These are phyloP conservation scores for Champsocephalus esox DNA, from an alignment of 2,797 vertebrate species.

Conservation along the genomic window DNA sequence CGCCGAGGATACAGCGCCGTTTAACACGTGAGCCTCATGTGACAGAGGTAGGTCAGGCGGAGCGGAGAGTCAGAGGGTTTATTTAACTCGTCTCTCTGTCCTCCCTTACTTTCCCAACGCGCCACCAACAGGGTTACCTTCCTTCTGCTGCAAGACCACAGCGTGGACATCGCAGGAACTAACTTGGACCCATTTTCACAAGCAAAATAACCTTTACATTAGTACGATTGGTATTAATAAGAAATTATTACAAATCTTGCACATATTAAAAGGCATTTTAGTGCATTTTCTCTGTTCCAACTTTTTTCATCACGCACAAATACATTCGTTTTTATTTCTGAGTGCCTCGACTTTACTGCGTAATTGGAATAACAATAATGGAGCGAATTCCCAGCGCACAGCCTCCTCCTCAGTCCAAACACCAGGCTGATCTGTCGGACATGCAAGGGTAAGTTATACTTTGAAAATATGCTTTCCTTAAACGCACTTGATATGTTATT, in stretches of 20 bases:
- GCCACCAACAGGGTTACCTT: slow-evolving; percentile 61
- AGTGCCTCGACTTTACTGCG: slow-evolving; percentile 56
- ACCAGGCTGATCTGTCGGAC: slow-evolving; percentile 87
- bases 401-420: slow-evolving; percentile 91
- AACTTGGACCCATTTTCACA: slow-evolving; percentile 6
- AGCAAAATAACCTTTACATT: neutral
- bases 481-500: neutral
- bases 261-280: neutral
- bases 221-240: neutral
- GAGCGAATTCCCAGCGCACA: slow-evolving; percentile 93
- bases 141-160: slow-evolving; percentile 40
- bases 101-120: slow-evolving; percentile 89
- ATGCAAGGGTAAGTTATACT: slow-evolving; percentile 89
- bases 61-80: slow-evolving; percentile 91
- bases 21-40: slow-evolving; percentile 98
- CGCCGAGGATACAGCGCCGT: slow-evolving; percentile 83
- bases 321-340: slow-evolving; percentile 60
- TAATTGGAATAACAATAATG: slow-evolving; percentile 78
- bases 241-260: neutral
- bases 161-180: slow-evolving; percentile 47
- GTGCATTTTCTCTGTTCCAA: slow-evolving; percentile 22
- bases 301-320: slow-evolving; percentile 6
- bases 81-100: slow-evolving; percentile 90
- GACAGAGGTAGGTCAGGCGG: slow-evolving; percentile 87
- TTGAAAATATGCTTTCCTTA: neutral